Percentiles rank a stretch among this genome's conserved stretches.
phyloP scores from a whole-genome alignment of 2,797 vertebrate genomes.

The Peromyscus aztecus region DNA sequence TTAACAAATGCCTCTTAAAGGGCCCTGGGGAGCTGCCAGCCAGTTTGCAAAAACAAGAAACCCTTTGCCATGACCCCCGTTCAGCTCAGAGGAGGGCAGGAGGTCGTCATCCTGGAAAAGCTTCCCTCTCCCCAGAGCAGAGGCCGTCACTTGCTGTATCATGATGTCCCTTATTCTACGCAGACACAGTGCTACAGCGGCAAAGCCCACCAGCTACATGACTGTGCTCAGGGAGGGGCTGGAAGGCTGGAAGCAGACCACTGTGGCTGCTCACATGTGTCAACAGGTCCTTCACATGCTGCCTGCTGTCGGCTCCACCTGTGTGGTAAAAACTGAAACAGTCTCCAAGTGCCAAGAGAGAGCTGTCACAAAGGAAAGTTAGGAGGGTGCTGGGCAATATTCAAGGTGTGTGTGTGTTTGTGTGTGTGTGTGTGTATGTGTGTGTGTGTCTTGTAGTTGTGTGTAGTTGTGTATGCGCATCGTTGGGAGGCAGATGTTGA shows the following conservation, averaged over 20 bases:
- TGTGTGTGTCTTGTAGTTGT: too few species aligned
- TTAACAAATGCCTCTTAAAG: constrained; percentile 43
- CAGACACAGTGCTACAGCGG: background rate
- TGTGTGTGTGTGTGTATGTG: background rate
- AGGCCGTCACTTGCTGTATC: background rate
- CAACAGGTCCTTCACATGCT: background rate
- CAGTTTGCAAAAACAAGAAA: constrained; percentile 63
- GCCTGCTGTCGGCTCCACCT: background rate
- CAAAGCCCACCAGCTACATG: background rate
- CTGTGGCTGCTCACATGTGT: background rate
- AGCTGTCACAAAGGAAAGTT: background rate
- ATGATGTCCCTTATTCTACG: background rate
- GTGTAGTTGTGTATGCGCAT: too few species aligned
- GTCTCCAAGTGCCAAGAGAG: background rate
- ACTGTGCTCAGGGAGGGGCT: background rate
- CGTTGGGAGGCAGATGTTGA: background rate
- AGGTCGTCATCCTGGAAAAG: constrained; percentile 38
- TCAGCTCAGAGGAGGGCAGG: constrained; percentile 57
- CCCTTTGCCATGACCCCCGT: constrained; percentile 34
- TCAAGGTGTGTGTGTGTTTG: background rate
- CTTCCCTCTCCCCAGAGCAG: background rate
- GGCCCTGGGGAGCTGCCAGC: constrained; percentile 4
- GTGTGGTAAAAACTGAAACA: background rate
- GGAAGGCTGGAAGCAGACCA: background rate
- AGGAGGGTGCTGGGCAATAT: constrained; percentile 13